Percentiles rank a stretch among this genome's conserved stretches.
These are phyloP conservation scores for Akabosia matsudoensis DNA, from an alignment of 1,140 invertebrate species.

Conservation along the genomic window DNA sequence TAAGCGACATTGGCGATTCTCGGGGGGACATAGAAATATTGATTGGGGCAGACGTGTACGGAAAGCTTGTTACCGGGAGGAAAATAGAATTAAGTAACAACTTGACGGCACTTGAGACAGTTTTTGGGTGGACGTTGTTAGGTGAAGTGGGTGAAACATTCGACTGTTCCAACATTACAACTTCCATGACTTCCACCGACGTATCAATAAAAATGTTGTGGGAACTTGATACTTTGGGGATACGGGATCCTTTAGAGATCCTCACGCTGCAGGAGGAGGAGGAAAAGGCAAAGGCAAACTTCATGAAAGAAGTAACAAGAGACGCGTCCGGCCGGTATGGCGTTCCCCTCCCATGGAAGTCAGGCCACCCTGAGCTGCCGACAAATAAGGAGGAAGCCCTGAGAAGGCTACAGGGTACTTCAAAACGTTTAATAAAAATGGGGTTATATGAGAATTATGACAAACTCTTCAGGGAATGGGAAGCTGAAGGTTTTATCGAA, in stretches of 20 bases:
- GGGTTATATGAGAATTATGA: conserved; percentile 26
- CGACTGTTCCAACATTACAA: neutral
- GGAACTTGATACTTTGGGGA: conserved; percentile 49
- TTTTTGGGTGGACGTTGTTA: neutral
- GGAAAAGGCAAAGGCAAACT: neutral
- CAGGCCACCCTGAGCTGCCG: conserved; percentile 19
- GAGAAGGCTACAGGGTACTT: conserved; percentile 30
- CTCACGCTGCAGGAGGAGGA: neutral
- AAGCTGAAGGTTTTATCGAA: conserved; percentile 42
- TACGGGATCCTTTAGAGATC: conserved; percentile 34
- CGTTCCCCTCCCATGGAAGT: conserved; percentile 35
- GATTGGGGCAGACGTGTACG: conserved; percentile 8
- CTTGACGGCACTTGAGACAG: neutral
- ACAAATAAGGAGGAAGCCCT: conserved; percentile 26
- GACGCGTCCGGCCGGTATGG: conserved; percentile 22
- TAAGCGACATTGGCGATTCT: neutral
- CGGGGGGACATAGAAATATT: neutral
- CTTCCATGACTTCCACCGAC: neutral
- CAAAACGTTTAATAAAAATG: conserved; percentile 20
- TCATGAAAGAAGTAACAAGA: conserved; percentile 18
- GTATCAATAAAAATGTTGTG: conserved; percentile 40
- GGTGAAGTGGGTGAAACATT: neutral
- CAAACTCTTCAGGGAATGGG: conserved; percentile 36
- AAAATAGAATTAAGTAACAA: neutral
- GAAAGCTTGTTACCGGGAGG: neutral